These are phyloP conservation scores for Battus philenor DNA, from an alignment of 1,140 invertebrate species.

Conservation along the genomic window DNA sequence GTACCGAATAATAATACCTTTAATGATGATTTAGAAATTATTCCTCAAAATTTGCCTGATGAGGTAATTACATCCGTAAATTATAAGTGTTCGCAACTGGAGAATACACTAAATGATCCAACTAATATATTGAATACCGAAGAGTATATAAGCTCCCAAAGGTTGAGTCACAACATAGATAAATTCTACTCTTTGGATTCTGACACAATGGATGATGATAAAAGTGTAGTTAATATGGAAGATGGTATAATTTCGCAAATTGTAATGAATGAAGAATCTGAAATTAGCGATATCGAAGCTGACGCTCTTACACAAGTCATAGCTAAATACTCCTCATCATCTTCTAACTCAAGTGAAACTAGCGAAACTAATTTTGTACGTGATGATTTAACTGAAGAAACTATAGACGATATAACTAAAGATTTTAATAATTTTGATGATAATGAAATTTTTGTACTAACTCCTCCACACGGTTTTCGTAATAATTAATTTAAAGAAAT, in stretches of 20 bases:
- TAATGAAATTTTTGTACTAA: slow-evolving; percentile 40
- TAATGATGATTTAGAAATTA: too few relatives aligned
- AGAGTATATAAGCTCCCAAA: not conserved
- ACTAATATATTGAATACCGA: too few relatives aligned
- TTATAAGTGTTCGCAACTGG: too few relatives aligned
- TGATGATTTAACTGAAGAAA: slow-evolving; percentile 47
- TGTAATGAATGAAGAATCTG: slow-evolving; percentile 7
- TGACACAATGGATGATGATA: too few relatives aligned
- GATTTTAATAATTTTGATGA: slow-evolving; percentile 21
- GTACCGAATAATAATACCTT: slow-evolving; percentile 22
- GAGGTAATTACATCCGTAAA: too few relatives aligned
- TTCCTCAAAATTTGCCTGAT: too few relatives aligned
- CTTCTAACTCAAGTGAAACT: slow-evolving; percentile 19
- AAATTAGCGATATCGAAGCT: slow-evolving; percentile 35
- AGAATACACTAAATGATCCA: too few relatives aligned
- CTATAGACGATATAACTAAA: slow-evolving; percentile 46
- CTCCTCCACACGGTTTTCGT: slow-evolving; percentile 48
- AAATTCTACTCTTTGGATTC: too few relatives aligned
- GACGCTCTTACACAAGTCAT: slow-evolving; percentile 48
- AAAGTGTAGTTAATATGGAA: slow-evolving; percentile 7
- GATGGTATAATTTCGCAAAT: too few relatives aligned
- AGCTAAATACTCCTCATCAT: slow-evolving; percentile 25
- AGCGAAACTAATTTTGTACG: slow-evolving; percentile 27
- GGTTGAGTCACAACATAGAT: not conserved
- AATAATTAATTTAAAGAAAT: too few relatives aligned